These are phyloP conservation scores for Acanthurus leucopareius DNA, from an alignment of 2,797 vertebrate species.

Conservation along the genomic window DNA sequence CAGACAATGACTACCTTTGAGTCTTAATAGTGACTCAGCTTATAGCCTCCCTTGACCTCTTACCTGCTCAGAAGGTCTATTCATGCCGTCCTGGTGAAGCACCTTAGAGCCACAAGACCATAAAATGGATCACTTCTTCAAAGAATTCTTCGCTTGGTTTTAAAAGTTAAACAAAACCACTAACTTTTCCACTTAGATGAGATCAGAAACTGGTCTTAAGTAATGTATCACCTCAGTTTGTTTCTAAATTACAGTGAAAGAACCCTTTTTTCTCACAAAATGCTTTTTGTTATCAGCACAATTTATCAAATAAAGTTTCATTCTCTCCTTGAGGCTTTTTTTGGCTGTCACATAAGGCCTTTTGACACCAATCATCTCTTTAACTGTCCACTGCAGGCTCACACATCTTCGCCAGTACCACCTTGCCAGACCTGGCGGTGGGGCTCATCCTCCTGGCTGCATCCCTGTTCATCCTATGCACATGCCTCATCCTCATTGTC, in stretches of 20 bases:
- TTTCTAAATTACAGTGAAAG: constrained; percentile 6
- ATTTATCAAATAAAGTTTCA: constrained; percentile 7
- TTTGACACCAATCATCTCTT: constrained; percentile 2
- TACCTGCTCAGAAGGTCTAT: constrained; percentile 79
- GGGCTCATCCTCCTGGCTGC: constrained; percentile 91
- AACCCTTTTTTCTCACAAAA: not conserved
- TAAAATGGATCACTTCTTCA: constrained; percentile 33
- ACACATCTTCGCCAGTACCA: constrained; percentile 88
- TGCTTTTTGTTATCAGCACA: constrained; percentile 18
- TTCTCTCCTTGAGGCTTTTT: not conserved
- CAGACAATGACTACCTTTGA: constrained; percentile 83
- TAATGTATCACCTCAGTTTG: not conserved
- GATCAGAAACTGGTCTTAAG: not conserved
- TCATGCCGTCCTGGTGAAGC: constrained; percentile 64
- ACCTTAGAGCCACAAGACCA: constrained; percentile 50
- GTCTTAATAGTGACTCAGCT: constrained; percentile 66
- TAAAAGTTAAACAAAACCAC: not conserved
- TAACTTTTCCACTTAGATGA: not conserved
- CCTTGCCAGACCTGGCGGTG: constrained; percentile 89
- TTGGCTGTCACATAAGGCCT: not conserved
- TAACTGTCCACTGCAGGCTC: constrained; percentile 82
- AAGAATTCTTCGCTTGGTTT: constrained; percentile 9
- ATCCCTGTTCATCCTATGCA: constrained; percentile 91
- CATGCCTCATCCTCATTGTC: constrained; percentile 94
- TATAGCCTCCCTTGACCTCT: constrained; percentile 40